phyloP scores from a whole-genome alignment of 2,797 vertebrate genomes.

The Urocyon cinereoargenteus region DNA sequence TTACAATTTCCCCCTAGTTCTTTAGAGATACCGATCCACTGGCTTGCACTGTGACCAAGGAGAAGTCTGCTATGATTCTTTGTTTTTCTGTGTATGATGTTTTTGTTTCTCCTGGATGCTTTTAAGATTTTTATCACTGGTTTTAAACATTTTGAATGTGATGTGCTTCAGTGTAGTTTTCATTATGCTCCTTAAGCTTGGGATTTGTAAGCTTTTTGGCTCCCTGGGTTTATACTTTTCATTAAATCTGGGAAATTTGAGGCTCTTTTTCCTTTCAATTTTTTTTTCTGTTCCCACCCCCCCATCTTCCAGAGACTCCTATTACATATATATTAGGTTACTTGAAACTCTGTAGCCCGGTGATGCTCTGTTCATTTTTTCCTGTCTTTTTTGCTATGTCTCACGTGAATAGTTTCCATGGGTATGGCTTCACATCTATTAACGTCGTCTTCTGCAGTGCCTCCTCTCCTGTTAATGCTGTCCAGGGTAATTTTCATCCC shows the following conservation, averaged over 20 bases:
- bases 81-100: not conserved
- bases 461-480: not conserved
- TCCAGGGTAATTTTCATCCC: not conserved
- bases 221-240: not conserved
- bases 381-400: not conserved
- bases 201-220: not conserved
- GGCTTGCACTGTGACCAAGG: not conserved
- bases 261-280: not conserved
- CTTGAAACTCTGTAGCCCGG: not conserved
- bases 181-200: not conserved
- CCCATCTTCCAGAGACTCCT: not conserved
- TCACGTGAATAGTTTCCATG: not conserved
- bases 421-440: not conserved
- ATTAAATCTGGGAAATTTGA: not conserved
- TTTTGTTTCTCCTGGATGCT: not conserved
- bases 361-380: not conserved
- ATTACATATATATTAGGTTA: not conserved
- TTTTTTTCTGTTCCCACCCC: not conserved
- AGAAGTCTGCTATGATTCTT: not conserved
- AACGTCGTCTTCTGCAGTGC: not conserved
- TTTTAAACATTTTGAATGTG: conserved; percentile 43
- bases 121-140: not conserved
- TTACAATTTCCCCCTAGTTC: not conserved
- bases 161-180: not conserved
- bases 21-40: not conserved